A percentile compares a stretch with the other conserved stretches of the same genome.
phyloP scores from a whole-genome alignment of 2,113 vertebrate genomes.

The Lanius collurio region DNA sequence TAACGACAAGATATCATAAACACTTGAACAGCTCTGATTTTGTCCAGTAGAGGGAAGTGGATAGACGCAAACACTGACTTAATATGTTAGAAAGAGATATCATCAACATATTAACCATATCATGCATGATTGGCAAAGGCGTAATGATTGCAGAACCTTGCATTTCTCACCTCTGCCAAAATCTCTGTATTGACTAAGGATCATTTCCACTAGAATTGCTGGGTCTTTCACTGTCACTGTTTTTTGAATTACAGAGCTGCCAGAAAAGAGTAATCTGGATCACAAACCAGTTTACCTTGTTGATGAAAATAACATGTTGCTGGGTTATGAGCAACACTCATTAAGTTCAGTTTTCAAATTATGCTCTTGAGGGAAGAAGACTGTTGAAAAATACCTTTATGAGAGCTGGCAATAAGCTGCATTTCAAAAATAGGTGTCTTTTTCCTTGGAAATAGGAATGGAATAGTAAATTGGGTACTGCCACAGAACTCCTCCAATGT shows the following conservation, averaged over 20 bases:
- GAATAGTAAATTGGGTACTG: neutral
- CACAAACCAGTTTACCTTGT: neutral
- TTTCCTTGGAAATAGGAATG: neutral
- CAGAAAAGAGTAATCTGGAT: neutral
- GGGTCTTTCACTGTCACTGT: neutral
- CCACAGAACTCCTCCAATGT: neutral
- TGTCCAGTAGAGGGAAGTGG: conserved; percentile 66
- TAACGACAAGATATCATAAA: conserved; percentile 35
- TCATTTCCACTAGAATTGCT: neutral
- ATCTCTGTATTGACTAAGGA: neutral
- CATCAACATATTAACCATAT: conserved; percentile 36
- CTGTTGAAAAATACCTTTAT: neutral
- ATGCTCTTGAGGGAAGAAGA: neutral
- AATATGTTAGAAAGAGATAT: conserved; percentile 33
- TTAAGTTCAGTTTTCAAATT: neutral
- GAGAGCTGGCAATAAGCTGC: neutral
- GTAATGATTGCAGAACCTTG: neutral
- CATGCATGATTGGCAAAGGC: conserved; percentile 16
- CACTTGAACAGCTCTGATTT: conserved; percentile 62
- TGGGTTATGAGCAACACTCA: neutral
- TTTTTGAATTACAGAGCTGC: neutral
- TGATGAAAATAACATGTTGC: neutral
- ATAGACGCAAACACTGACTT: conserved; percentile 55
- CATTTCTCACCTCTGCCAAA: neutral
- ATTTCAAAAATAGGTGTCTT: neutral